Base-by-base conservation (phyloP, 2,888 invertebrate species). In the Dendrolimus houi region DNA sequence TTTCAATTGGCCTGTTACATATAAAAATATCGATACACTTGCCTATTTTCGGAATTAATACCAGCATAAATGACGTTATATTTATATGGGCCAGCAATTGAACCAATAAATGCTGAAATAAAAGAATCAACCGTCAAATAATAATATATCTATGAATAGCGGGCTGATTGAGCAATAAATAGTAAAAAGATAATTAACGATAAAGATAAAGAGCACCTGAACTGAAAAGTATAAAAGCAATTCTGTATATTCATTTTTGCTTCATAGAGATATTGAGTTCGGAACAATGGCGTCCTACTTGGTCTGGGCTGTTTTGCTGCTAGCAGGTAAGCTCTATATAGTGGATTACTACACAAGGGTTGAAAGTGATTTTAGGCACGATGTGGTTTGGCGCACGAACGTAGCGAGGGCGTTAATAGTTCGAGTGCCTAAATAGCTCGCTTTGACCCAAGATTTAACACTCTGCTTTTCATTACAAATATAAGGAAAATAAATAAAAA, bases 301-400 rank as follows among this genome's bases (percentile, higher is more conserved):
- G 14, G 52, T 63, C 9, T 52, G 60, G 17, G 55, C 58, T 14
- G 41, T 64, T 8, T 56, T 56, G 17, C 57, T 64, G 13, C 57
- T 62, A 6, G 60, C 63, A 53, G 66, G 66, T 66, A 61, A 55
- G 40, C 8, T 29, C 12, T 29, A n/a, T n/a, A n/a, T n/a, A 29
- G 3, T 29, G 29, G 29, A 29, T 29, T 29, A 17, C 2, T 17
- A 29, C 29, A 29, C 29, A 29, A 29, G 3, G 29, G 6, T 29
- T 29, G 6, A 29, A 29, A 29, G 29, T 29, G 29, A 29, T 6
- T 29, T 29, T 29, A 29, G 29, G 29, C 29, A 29, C 29, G 29
- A 29, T 29, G 6, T 29, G 29, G 29, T 29, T 29, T 29, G 3
- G 29, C 29, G 29, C 29, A 29, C 29, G 29, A 29, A 29, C 29